These are phyloP conservation scores for Karalla daura DNA, from an alignment of 2,797 vertebrate species.

Conservation along the genomic window DNA sequence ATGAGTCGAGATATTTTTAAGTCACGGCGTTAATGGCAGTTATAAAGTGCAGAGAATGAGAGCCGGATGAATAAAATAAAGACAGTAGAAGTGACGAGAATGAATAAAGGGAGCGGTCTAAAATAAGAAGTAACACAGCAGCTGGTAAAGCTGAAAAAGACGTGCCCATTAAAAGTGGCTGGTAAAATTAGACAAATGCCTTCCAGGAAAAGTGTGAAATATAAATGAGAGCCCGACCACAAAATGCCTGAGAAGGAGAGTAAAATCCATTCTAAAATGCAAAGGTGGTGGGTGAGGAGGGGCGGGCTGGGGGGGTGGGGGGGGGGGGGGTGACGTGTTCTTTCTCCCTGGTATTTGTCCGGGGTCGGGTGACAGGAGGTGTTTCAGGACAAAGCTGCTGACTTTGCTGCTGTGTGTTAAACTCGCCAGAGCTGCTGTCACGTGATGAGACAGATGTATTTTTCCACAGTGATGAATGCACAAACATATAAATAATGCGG, in stretches of 20 bases:
- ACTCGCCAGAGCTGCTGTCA: not conserved
- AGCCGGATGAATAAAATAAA: not conserved
- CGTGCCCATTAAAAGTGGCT: not conserved
- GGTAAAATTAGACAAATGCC: not conserved
- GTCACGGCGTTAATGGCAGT: not conserved
- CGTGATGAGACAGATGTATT: not conserved
- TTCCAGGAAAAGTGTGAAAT: not conserved
- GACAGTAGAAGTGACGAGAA: not conserved
- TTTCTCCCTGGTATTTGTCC: not conserved
- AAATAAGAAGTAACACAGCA: no score
- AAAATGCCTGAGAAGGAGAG: not conserved
- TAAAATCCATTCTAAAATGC: not conserved
- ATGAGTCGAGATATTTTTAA: no score
- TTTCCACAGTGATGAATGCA: not conserved
- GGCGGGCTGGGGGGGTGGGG: no score
- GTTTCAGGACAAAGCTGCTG: not conserved
- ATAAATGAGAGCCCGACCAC: not conserved
- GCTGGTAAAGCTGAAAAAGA: no score
- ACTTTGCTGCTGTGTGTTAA: not conserved
- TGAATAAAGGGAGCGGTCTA: not conserved
- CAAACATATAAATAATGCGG: not conserved
- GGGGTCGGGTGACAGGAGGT: no score
- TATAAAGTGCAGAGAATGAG: not conserved
- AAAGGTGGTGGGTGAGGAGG: not conserved
- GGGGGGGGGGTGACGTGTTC: not conserved